Base-by-base conservation (phyloP, 2,113 vertebrate genomes). In the Anser brachyrhynchus region DNA sequence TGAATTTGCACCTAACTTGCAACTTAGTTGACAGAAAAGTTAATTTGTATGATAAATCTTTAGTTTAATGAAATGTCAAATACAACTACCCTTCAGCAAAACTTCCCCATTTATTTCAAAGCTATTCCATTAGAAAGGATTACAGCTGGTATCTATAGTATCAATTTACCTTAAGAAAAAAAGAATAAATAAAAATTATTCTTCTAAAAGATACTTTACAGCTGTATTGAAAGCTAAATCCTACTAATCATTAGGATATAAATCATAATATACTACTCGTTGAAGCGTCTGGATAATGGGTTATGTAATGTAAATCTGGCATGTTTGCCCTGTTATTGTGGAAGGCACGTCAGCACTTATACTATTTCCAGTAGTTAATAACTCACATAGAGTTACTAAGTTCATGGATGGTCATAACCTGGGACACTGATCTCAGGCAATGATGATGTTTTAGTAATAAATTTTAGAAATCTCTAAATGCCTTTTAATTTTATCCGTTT, bases 81-180 rank as follows among this genome's bases (percentile, higher is more conserved):
- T 84, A 66, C 52, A 91, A 29, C 39, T 72, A 65, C 76, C 64
- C 94, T 86, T 97, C 84, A 90, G 64, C 66, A 96, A 83, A 82
- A 26, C 23, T 74, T 54, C n/a, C 71, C 67, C 59, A 83, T 94
- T 92, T 83, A 62, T 96, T 95, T 92, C 72, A 84, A 83, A 91
- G 52, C 33, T n/a, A 2, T 75, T 93, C 35, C 10, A 51, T 61
- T 81, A 44, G 61, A 86, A 39, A 86, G 58, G 64, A 92, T 95
- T 96, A 71, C 41, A 89, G 51, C 79, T 96, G 71, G 39, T 79
- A 69, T 74, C 44, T 9, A 5, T 66, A 41, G 35, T 61, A 73
- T 59, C 90, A 55, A 77, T 96, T 94, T 95, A 43, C 22, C 65
- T 94, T 49, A 49, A 49, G 46, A 49, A 49, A 49, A 43, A 37